These are phyloP conservation scores for Pissodes strobi DNA, from an alignment of 1,140 invertebrate genomes.

Conservation along the genomic window DNA sequence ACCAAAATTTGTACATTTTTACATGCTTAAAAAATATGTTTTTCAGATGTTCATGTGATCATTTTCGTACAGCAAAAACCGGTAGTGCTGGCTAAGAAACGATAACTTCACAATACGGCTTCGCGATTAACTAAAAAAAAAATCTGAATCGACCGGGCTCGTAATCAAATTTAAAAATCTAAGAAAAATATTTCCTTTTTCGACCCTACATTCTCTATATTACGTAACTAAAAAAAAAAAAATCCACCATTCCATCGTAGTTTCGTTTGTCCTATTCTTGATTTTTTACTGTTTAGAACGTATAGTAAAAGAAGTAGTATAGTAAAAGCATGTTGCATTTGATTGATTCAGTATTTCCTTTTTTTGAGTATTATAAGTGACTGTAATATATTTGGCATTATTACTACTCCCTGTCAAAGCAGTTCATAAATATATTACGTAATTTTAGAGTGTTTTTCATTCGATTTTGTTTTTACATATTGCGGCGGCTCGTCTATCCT, in stretches of 20 bases:
- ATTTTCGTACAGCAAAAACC: not conserved
- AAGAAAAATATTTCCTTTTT: not conserved
- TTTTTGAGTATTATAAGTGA: constrained; percentile 9
- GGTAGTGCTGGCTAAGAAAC: constrained; percentile 7
- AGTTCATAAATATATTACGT: constrained; percentile 28
- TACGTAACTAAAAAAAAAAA: constrained; percentile 3
- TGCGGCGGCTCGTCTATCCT: too few relatives aligned
- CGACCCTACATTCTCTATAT: constrained; percentile 10
- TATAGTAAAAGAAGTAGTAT: too few relatives aligned
- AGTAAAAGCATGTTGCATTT: constrained; percentile 35
- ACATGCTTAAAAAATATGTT: too few relatives aligned
- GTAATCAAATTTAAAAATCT: too few relatives aligned
- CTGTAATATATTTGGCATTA: constrained; percentile 43
- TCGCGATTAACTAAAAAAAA: constrained; percentile 14
- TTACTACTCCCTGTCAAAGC: constrained; percentile 43
- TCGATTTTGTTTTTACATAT: too few relatives aligned
- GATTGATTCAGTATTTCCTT: constrained; percentile 1
- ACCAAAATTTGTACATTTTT: too few relatives aligned
- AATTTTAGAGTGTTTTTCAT: too few relatives aligned
- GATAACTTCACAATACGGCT: not conserved
- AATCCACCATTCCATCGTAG: constrained; percentile 36
- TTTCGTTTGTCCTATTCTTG: constrained; percentile 27
- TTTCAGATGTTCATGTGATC: too few relatives aligned
- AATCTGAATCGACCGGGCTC: not conserved
- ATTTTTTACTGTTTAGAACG: constrained; percentile 29